Evolutionary conservation across 2,888 invertebrate genomes (phyloP), one percentile per base, ranked within the genome.

Genomic region (Sesia bembeciformis): DNA sequence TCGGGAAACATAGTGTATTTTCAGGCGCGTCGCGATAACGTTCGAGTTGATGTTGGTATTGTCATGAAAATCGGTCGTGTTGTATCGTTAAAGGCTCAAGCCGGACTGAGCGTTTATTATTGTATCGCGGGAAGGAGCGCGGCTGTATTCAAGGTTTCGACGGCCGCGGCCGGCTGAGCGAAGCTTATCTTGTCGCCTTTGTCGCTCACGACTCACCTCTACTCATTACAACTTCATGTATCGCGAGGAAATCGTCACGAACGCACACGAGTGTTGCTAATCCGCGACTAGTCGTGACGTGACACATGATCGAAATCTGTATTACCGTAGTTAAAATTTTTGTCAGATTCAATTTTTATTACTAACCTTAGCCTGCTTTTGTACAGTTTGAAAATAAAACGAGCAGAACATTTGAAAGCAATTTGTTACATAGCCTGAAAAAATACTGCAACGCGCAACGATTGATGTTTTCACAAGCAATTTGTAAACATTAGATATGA

Each of bases 31-130:
- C 55, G 66, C 66, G 57, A 68, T 55, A 60, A 53, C 52, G 58
- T 52, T 67, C 64, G 68, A 62, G 61, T 68, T 70, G 64, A 72
- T 64, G 67, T 65, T 67, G 57, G 57, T 53, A 62, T 62, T 56
- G 56, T 60, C 70, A 72, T 40, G 4, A 52, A 8, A n/a, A 75
- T 79, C 78, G 76, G 71, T 82, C 84, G 88, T 86, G 86, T 76
- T 68, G 74, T 78, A 74, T 84, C 83, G 84, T 68, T 84, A 82
- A 78, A 85, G 85, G 83, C 75, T 81, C 72, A 70, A 67, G 78
- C 76, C 83, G 79, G 71, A 89, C 88, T 89, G 88, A 85, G 80
- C 79, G 70, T 78, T 84, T 83, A 81, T 88, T 84, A 82, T 85
- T 82, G 76, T 82, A 81, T 74, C 72, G 82, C 77, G 79, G 81